Evolutionary conservation across 2,113 vertebrate species (phyloP).

Genomic region (Micronycteris hirsuta): DNA sequence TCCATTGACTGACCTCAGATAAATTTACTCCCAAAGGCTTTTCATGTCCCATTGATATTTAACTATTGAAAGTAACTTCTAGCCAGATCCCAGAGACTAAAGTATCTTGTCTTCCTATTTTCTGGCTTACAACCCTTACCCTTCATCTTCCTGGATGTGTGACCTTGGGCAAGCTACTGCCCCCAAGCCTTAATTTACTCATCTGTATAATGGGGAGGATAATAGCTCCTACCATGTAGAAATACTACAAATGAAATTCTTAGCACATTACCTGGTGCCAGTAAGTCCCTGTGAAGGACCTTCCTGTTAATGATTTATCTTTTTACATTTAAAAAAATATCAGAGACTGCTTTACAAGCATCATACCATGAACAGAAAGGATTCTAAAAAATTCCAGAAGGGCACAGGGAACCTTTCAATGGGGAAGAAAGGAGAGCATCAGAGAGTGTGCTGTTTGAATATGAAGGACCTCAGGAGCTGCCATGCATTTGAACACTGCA

Average conservation of each 20-base stretch:
- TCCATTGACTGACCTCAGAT: too few species aligned
- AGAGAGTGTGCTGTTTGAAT: neutral
- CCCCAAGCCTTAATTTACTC: neutral
- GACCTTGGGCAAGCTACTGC: neutral
- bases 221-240: neutral
- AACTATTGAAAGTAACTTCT: neutral
- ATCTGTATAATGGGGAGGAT: neutral
- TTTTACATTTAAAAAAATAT: neutral
- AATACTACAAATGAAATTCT: neutral
- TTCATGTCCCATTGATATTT: neutral
- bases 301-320: neutral
- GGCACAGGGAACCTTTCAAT: neutral
- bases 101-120: neutral
- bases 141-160: neutral
- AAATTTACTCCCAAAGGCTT: too few species aligned
- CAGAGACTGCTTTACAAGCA: neutral
- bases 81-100: neutral
- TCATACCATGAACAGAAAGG: neutral
- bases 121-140: too few species aligned
- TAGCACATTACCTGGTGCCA: fast-evolving
- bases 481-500: neutral
- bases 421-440: neutral
- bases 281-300: neutral
- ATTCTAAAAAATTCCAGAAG: neutral
- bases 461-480: too few species aligned